phyloP scores from a whole-genome alignment of 2,797 vertebrate species.

The Cetoscarus ocellatus region DNA sequence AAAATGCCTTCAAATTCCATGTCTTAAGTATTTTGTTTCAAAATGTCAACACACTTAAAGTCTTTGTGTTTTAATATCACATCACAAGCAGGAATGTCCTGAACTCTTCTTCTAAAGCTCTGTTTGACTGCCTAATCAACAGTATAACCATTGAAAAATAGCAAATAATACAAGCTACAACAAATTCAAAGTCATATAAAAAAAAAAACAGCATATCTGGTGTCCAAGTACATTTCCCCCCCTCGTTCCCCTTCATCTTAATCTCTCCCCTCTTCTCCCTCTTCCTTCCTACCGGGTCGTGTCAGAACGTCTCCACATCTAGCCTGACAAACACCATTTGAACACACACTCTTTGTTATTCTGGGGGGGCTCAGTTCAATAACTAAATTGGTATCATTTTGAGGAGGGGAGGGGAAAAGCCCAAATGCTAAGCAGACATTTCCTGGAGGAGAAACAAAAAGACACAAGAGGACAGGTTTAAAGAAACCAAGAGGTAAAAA shows the following conservation, averaged over 20 bases:
- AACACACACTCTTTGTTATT: slow-evolving; percentile 52
- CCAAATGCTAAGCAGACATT: slow-evolving; percentile 44
- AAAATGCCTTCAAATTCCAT: background rate
- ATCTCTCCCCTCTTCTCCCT: background rate
- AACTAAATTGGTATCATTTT: slow-evolving; percentile 61
- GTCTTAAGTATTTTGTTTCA: background rate
- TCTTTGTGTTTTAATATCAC: no score
- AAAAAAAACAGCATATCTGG: slow-evolving; percentile 16
- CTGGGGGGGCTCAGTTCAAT: slow-evolving; percentile 37
- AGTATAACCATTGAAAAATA: background rate
- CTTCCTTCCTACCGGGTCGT: slow-evolving; percentile 43
- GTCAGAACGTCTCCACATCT: slow-evolving; percentile 63
- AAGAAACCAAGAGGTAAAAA: background rate
- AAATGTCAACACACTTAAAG: no score
- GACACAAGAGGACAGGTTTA: background rate
- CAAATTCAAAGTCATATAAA: no score
- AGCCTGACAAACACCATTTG: slow-evolving; percentile 56
- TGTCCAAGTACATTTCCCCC: background rate
- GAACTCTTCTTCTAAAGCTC: background rate
- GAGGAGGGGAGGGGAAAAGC: slow-evolving; percentile 24
- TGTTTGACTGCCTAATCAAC: background rate
- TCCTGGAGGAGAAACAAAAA: slow-evolving; percentile 35
- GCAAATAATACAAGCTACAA: slow-evolving; percentile 1
- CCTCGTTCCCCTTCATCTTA: background rate
- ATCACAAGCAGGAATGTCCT: no score